A percentile compares a stretch with the other conserved stretches of the same genome.
Evolutionary conservation across 1,140 invertebrate genomes (phyloP).

Genomic region (Theocolax elegans): DNA sequence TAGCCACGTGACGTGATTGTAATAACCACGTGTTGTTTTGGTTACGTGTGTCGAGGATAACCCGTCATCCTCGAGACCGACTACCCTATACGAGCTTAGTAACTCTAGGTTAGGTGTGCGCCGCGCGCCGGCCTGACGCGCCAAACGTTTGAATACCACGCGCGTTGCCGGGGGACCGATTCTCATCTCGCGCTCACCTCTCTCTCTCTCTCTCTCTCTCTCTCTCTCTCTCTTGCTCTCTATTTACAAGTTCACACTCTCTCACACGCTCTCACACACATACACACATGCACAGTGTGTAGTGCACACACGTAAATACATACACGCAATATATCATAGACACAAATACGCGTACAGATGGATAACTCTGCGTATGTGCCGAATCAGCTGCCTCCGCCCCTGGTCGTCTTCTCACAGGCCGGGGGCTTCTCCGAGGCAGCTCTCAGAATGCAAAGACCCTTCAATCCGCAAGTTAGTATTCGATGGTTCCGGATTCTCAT

Average conservation of each 20-base stretch:
- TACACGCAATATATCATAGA: too few species aligned
- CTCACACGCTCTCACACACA: too few species aligned
- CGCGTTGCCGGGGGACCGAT: not conserved
- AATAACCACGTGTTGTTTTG: too few species aligned
- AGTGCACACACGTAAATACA: too few species aligned
- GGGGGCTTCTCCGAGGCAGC: slow-evolving; percentile 80
- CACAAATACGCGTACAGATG: slow-evolving; percentile 66
- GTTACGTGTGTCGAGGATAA: too few species aligned
- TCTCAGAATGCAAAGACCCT: slow-evolving; percentile 79
- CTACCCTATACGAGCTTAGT: not conserved
- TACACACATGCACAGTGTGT: too few species aligned
- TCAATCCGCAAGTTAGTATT: slow-evolving; percentile 75
- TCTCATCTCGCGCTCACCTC: not conserved
- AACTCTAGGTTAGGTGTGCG: slow-evolving; percentile 38
- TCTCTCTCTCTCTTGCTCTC: too few species aligned
- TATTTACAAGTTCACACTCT: too few species aligned
- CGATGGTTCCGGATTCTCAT: not conserved
- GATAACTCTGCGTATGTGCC: slow-evolving; percentile 77
- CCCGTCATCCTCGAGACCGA: too few species aligned
- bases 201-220: too few species aligned
- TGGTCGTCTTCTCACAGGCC: slow-evolving; percentile 85
- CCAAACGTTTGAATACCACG: slow-evolving; percentile 28
- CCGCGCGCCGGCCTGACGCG: slow-evolving; percentile 30
- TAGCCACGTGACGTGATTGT: too few species aligned
- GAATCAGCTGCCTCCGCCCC: slow-evolving; percentile 80